Evolutionary conservation across 2,797 vertebrate species (phyloP), one percentile per base, ranked within the genome.

Genomic region (Ara ararauna): DNA sequence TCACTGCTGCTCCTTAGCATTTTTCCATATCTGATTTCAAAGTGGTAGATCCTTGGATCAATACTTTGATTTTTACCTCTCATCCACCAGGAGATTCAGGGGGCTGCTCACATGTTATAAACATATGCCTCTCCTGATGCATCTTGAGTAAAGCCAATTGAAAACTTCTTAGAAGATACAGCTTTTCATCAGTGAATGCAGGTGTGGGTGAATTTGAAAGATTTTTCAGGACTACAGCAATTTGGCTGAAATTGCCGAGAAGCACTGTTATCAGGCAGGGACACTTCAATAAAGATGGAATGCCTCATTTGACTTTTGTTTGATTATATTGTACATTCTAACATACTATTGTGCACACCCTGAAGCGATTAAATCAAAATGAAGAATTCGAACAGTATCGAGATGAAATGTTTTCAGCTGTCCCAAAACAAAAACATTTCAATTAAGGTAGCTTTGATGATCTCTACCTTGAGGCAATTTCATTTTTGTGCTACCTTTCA

Each of bases 221-320:
- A 71, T 81, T 95, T 93, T 62, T 75, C 73, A 54, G 70, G 84
- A 51, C 65, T 53, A 4, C 50, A 89, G 78, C 42, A 62, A 36
- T 90, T 90, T 83, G 77, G 38, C 29, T 92, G 74, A 74, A 92
- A 87, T 90, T 90, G 71, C 88, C 60, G 56, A 90, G 88, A n/a
- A 71, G 81, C 36, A 85, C 40, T 42, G 29, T 77, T 79, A 65
- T 80, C 51, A 62, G 65, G 50, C 73, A 77, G 93, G 84, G 86
- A 80, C 60, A 27, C 67, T 96, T 79, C 77, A 68, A 8, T 84
- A 88, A 71, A 71, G 48, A 26, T 8, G 44, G 56, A 72, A 83
- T n/a, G 32, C 54, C 87, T 92, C 53, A 44, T 81, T 58, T 91
- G 75, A 84, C 61, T 96, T 95, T 36, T 74, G 51, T 89, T 89